These are phyloP conservation scores for Phoenicopterus ruber DNA, from an alignment of 2,113 vertebrate species.

Conservation along the genomic window DNA sequence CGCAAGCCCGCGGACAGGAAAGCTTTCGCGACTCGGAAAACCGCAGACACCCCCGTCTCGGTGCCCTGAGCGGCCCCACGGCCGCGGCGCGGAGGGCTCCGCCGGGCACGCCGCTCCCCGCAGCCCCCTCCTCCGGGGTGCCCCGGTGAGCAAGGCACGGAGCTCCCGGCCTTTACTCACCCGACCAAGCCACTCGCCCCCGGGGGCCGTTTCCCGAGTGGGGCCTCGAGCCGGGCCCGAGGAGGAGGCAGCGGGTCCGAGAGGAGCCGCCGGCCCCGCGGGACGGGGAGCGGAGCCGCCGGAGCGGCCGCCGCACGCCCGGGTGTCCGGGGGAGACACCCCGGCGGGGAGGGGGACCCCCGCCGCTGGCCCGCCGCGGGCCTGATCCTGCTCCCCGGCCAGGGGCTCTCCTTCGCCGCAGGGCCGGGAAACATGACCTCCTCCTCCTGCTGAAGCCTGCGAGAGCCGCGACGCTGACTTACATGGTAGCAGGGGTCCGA, in stretches of 20 bases:
- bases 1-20: background rate
- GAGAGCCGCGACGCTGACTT: background rate
- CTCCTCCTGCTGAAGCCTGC: background rate
- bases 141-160: background rate
- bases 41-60: accelerated
- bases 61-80: no score
- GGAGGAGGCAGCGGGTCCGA: no score
- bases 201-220: background rate
- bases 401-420: accelerated
- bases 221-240: background rate
- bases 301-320: background rate
- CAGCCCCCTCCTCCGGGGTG: background rate
- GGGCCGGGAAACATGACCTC: background rate
- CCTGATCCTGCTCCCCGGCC: background rate
- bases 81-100: no score
- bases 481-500: background rate
- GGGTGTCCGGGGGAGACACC: no score
- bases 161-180: background rate
- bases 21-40: background rate
- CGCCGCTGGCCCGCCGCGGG: background rate
- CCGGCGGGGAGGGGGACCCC: background rate
- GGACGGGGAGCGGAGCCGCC: background rate
- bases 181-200: background rate
- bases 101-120: background rate
- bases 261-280: background rate